Evolutionary conservation across 2,888 invertebrate species (phyloP), one percentile per base, ranked within the genome.

Genomic region (Xestia rhomboidea): DNA sequence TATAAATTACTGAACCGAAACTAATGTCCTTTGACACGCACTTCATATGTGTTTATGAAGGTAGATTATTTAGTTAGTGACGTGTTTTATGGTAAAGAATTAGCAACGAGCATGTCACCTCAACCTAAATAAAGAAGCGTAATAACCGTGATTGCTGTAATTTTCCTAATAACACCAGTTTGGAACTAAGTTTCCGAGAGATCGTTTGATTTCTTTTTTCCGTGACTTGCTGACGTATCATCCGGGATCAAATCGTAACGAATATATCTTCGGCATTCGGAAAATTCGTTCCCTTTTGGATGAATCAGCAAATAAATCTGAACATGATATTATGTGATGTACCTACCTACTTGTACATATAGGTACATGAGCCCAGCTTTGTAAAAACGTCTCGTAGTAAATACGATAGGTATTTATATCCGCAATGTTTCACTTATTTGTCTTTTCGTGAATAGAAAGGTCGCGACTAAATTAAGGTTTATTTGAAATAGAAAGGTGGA

Each of bases 261-360:
- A 87, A 87, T 84, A 87, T 87, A 85, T 87, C 78, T 84, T 76
- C 82, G 71, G 83, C 82, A 85, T 83, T 87, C 82, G 77, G 82
- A 76, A 81, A 84, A 80, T 80, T 76, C 75, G 73, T 84, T 85
- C 76, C 83, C 82, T 83, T 85, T 81, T 77, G 46, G 83, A 84
- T 89, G 90, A 90, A 77, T 91, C 88, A 87, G 90, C 90, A 88
- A 87, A 88, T 89, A 88, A 85, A 88, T 85, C 77, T 73, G 68
- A 79, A 81, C 73, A 79, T 88, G 81, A 73, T 84, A 80, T 73
- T 84, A 81, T 74, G 77, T 81, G 76, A 69, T 83, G 77, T 77
- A n/a, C 24, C 18, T 41, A 41, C 64, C 41, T 64, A 83, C 67
- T 70, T 70, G 72, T 70, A 49, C 71, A 81, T 74, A 82, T 79